Evolutionary conservation across 2,888 invertebrate genomes (phyloP).

Genomic region (Ophioninae sp.): DNA sequence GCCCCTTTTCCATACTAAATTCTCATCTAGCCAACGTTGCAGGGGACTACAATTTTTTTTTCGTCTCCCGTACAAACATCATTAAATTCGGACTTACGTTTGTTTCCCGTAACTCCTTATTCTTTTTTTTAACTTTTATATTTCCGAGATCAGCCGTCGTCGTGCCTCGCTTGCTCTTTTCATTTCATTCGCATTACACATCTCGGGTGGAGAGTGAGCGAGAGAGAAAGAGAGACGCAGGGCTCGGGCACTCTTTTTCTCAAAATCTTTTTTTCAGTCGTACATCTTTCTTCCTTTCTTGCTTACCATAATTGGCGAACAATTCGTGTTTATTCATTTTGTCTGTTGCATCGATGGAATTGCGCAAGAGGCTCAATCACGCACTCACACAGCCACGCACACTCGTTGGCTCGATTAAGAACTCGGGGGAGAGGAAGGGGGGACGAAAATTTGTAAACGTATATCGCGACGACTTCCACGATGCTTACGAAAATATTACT

Average conservation of each 20-base stretch:
- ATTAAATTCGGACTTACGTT: constrained; percentile 54
- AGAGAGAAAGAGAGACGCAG: constrained; percentile 51
- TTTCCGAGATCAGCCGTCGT: constrained; percentile 53
- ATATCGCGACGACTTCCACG: constrained; percentile 55
- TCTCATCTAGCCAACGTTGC: constrained; percentile 62
- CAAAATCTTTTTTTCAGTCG: neutral
- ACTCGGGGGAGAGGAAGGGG: constrained; percentile 10
- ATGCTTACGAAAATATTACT: constrained; percentile 54
- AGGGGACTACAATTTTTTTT: constrained; percentile 36
- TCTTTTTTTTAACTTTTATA: neutral
- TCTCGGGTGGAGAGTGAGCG: constrained; percentile 26
- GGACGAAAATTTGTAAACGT: constrained; percentile 39
- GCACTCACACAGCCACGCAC: constrained; percentile 18
- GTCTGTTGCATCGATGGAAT: constrained; percentile 44
- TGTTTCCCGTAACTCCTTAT: constrained; percentile 30
- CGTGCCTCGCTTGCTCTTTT: constrained; percentile 32
- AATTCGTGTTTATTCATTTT: neutral
- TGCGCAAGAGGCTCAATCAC: constrained; percentile 61
- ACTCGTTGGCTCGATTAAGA: constrained; percentile 59
- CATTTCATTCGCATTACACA: constrained; percentile 43
- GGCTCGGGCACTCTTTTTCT: constrained; percentile 30
- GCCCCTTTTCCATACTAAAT: constrained; percentile 47
- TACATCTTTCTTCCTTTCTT: constrained; percentile 16
- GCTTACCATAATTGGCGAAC: constrained; percentile 23
- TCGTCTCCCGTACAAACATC: constrained; percentile 54